phyloP scores from a whole-genome alignment of 2,797 vertebrate species.

The Chaetodon trifasciatus region DNA sequence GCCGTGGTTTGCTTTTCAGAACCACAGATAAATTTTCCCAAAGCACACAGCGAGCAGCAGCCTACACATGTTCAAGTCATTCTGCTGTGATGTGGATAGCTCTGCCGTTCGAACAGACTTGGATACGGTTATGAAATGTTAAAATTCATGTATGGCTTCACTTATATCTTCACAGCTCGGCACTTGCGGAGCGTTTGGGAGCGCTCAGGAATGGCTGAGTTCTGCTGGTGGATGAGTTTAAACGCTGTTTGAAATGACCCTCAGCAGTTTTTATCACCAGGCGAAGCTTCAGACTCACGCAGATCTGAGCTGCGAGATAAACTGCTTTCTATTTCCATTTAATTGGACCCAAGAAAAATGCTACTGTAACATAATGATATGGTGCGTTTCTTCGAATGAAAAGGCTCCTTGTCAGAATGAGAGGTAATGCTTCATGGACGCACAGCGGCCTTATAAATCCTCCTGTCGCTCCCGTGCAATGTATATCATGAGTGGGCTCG shows the following conservation, averaged over 20 bases:
- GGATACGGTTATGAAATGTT: not conserved
- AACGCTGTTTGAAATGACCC: constrained; percentile 2
- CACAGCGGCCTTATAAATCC: not conserved
- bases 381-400: not conserved
- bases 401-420: not conserved
- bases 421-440: not conserved
- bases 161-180: not conserved
- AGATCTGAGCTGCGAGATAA: not conserved
- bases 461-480: not conserved
- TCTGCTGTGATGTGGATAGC: constrained; percentile 7
- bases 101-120: constrained; percentile 12
- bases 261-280: constrained; percentile 3
- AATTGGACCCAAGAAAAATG: not conserved
- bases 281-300: not conserved
- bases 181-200: not conserved
- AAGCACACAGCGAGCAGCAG: not conserved
- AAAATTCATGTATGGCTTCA: not conserved
- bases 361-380: not conserved
- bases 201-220: not conserved
- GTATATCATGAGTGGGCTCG: not conserved
- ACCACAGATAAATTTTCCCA: constrained; percentile 39
- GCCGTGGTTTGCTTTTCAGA: constrained; percentile 51
- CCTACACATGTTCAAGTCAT: constrained; percentile 33
- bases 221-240: constrained; percentile 26
- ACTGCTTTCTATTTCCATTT: constrained; percentile 10